Base-by-base conservation (phyloP, 2,797 vertebrate genomes). In the Oryzias sinensis region DNA sequence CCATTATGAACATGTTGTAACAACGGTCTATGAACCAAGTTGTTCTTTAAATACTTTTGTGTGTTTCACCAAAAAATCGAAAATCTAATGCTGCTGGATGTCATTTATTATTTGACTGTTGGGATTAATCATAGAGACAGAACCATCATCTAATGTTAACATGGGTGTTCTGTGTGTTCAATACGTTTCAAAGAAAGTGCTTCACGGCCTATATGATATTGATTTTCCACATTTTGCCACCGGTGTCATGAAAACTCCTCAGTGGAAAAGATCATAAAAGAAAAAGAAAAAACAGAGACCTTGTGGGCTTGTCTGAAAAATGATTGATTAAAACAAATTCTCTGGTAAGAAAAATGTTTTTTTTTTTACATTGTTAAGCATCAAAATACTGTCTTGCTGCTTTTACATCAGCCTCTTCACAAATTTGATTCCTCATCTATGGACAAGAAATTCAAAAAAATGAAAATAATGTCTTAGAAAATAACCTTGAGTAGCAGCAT, bases 251-350 rank as follows among this genome's bases (percentile, higher is more conserved):
- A 46, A 46, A 20, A 46, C 17, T 46, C 9, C 44, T 14, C 8
- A 22, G 44, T 20, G 18, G 17, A 46, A 22, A 46, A n/a, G 11
- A 13, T 5, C 18, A 46, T 22, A 46, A 22, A n/a, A 44, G 16
- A n/a, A 46, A 22, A 46, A 45, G 43, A 45, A 45, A 45, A 45
- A 17, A 45, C 43, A 18, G 43, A 46, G 29, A 18, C 44, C 44
- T 46, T 11, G 18, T 4, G 17, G 44, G 18, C 17, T 22, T 20
- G 20, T 44, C 18, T 46, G 44, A 18, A 18, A 45, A n/a, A 18
- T 17, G 18, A 45, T 20, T 20, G 17, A 45, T 20, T 20, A 18
- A 18, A 45, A 45, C 8, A 45, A 2, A 45, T 22, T 22, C 18
- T 22, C 44, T 18, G 14, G 44, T 46, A 18, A 22, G 16, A 46